These are phyloP conservation scores for Synergus itoensis DNA, from an alignment of 2,888 invertebrate genomes.

Conservation along the genomic window DNA sequence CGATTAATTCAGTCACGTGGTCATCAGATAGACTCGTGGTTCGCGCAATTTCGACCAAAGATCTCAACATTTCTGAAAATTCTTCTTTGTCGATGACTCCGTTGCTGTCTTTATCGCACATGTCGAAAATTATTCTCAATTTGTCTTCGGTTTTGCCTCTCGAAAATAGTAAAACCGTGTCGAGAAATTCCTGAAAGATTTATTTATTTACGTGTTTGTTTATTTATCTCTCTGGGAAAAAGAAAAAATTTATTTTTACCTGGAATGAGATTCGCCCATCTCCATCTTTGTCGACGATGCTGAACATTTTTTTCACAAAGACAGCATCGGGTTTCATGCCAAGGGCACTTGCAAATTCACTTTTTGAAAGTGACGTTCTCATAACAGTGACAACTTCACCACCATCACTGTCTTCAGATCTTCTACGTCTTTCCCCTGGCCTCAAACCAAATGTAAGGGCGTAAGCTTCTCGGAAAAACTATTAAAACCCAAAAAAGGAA, in stretches of 20 bases:
- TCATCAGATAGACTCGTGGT: slow-evolving; percentile 94
- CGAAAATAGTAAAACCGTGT: slow-evolving; percentile 95
- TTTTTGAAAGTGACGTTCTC: slow-evolving; percentile 93
- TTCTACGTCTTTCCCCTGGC: slow-evolving; percentile 87
- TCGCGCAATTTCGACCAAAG: slow-evolving; percentile 94
- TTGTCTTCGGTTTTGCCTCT: slow-evolving; percentile 96
- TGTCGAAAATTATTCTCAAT: slow-evolving; percentile 95
- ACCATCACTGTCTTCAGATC: slow-evolving; percentile 86
- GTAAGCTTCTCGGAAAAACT: slow-evolving; percentile 98
- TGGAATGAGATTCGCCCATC: slow-evolving; percentile 96
- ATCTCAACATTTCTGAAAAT: slow-evolving; percentile 94
- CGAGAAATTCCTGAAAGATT: slow-evolving; percentile 88
- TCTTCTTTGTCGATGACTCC: slow-evolving; percentile 97
- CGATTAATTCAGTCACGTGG: slow-evolving; percentile 94
- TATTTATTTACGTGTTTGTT: slow-evolving; percentile 35
- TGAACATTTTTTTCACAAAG: slow-evolving; percentile 98
- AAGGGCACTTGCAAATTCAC: slow-evolving; percentile 95
- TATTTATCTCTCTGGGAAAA: too few species aligned
- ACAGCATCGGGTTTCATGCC: slow-evolving; percentile 97
- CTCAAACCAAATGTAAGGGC: slow-evolving; percentile 93
- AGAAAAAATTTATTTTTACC: slow-evolving; percentile 77
- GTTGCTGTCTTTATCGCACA: slow-evolving; percentile 97
- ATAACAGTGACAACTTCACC: slow-evolving; percentile 95
- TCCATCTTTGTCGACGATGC: slow-evolving; percentile 96
- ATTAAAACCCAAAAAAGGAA: slow-evolving; percentile 51